Evolutionary conservation across 2,888 invertebrate genomes (phyloP).

Genomic region (Drosophila nr. perissopoda): DNA sequence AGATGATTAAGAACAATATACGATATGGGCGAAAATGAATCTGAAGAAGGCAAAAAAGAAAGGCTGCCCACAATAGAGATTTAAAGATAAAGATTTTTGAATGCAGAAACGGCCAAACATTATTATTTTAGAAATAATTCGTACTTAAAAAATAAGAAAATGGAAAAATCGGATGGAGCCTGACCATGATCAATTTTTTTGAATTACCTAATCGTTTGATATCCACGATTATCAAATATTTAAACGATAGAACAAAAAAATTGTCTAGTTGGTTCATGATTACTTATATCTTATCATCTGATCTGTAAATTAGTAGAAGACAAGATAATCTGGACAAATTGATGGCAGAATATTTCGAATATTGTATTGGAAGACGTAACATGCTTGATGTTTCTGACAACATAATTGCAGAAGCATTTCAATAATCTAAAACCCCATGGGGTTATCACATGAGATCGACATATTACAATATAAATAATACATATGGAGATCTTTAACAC

Average conservation of each 20-base stretch:
- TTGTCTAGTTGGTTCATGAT: not conserved
- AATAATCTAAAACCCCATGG: slow-evolving; percentile 59
- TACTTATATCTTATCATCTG: not conserved
- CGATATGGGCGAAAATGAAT: not conserved
- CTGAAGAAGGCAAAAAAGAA: not conserved
- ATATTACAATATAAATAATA: slow-evolving; percentile 51
- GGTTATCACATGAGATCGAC: slow-evolving; percentile 63
- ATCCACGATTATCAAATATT: not conserved
- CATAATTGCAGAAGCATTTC: slow-evolving; percentile 64
- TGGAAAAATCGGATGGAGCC: not conserved
- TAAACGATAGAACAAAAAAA: too few species aligned
- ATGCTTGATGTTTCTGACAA: slow-evolving; percentile 45
- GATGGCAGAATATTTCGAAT: slow-evolving; percentile 11
- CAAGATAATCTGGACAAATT: slow-evolving; percentile 34
- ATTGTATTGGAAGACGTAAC: not conserved
- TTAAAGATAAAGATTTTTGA: not conserved
- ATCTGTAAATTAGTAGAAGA: slow-evolving; percentile 19
- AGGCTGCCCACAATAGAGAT: not conserved
- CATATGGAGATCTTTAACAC: slow-evolving; percentile 42
- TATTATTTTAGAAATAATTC: not conserved
- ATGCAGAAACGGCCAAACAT: not conserved
- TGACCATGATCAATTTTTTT: not conserved
- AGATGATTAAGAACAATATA: slow-evolving; percentile 6
- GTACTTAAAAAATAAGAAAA: not conserved
- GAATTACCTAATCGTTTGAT: not conserved